Percentiles rank a stretch among this genome's conserved stretches.
These are phyloP conservation scores for Fopius arisanus DNA, from an alignment of 1,140 invertebrate species.

Conservation along the genomic window DNA sequence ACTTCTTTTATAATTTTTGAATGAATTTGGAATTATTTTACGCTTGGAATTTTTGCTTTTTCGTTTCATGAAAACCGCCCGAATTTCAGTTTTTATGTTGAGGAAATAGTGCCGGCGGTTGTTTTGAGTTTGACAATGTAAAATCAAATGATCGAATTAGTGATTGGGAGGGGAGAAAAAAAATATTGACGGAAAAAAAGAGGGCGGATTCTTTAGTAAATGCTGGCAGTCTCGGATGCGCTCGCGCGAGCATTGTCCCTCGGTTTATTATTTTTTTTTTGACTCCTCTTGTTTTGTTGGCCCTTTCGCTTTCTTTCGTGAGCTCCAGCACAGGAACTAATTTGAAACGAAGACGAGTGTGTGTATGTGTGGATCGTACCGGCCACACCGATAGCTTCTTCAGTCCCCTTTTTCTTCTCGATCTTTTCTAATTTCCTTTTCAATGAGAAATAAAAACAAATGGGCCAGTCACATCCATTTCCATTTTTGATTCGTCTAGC, in stretches of 20 bases:
- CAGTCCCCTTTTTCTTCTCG: neutral
- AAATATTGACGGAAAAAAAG: neutral
- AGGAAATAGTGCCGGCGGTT: neutral
- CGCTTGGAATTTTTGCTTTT: too few species aligned
- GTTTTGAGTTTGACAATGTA: neutral
- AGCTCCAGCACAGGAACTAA: constrained; percentile 9
- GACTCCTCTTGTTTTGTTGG: neutral
- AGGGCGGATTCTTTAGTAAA: constrained; percentile 7
- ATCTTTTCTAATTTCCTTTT: constrained; percentile 9
- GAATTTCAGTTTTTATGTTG: too few species aligned
- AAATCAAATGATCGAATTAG: neutral
- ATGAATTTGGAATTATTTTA: too few species aligned
- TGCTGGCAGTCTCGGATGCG: neutral
- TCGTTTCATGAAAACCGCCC: too few species aligned
- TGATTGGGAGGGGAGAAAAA: neutral
- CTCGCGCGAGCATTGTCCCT: constrained; percentile 11
- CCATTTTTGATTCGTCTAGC: constrained; percentile 28
- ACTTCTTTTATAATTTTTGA: too few species aligned
- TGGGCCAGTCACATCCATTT: constrained; percentile 7
- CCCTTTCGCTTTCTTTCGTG: constrained; percentile 8
- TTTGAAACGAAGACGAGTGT: constrained; percentile 23
- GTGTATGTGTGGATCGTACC: constrained; percentile 17
- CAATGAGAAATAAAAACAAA: constrained; percentile 3
- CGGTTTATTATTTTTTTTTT: neutral
- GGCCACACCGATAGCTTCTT: neutral